Conservation (phyloP, 2,113 vertebrate genomes). For the Panthera leo region DNA sequence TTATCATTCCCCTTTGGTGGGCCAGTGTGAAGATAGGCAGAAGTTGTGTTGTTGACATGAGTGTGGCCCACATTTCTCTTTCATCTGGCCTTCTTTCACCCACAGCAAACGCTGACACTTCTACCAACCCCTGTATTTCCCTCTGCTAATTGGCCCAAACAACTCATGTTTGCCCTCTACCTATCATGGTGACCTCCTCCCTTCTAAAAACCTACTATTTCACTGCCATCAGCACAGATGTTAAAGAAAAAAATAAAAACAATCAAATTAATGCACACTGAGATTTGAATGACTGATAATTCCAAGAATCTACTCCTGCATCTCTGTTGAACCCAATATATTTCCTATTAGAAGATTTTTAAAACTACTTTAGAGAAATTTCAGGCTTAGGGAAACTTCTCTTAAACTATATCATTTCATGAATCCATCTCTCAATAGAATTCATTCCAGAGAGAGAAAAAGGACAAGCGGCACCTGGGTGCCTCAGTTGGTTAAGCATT, state of each 20-base stretch:
- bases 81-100: neutral
- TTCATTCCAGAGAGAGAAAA: neutral
- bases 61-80: neutral
- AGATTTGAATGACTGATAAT: neutral
- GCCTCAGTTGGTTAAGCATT: too few relatives aligned
- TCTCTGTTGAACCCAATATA: neutral
- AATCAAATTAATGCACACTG: neutral
- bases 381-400: neutral
- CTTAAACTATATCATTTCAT: neutral
- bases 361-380: neutral
- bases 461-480: neutral
- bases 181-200: neutral
- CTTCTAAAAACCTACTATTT: neutral
- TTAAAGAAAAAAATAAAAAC: neutral
- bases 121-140: neutral
- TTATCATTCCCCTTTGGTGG: neutral
- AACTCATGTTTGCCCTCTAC: neutral
- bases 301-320: neutral
- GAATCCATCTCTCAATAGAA: neutral
- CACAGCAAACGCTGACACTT: neutral
- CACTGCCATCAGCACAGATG: neutral
- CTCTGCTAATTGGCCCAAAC: neutral
- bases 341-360: neutral
- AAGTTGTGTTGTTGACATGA: neutral
- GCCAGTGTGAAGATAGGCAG: neutral